Evolutionary conservation across 1,140 invertebrate species (phyloP), one percentile per base, ranked within the genome.

Genomic region (Brachionus plicatilis): DNA sequence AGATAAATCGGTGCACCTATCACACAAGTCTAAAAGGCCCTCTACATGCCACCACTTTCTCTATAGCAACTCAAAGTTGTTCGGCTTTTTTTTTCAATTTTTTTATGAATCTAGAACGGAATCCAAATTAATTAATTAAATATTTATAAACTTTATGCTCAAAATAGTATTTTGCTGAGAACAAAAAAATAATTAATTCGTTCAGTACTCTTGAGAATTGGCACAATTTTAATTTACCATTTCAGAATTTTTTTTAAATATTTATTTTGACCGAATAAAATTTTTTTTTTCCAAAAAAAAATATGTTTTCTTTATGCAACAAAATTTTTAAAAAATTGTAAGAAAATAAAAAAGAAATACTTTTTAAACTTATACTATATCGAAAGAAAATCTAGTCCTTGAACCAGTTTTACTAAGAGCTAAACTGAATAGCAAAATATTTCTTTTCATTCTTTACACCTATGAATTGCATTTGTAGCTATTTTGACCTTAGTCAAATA

Each of bases 101-200:
- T 33, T 68, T 33, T 68, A 68, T 41, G 66, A 68, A 68, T 68
- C 66, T 68, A 68, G 66, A 68, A 68, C 66, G 29, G 66, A 68
- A 68, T 68, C 66, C 9, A 27, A 68, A 68, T 68, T 33, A 68
- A 68, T 68, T 33, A 68, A 68, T 68, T 68, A 68, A 68, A 68
- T 68, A 68, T 68, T 68, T 68, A 68, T 68, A 29, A 29, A 66
- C 20, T 66, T 24, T 66, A 27, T 53, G 47, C 47, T 53, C 17
- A 14, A 53, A 53, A 53, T 37, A 53, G 1, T 53, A n/a, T 53
- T 50, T 14, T 53, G 17, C 47, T 53, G 8, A 24, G 3, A 68
- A 29, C 27, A 33, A 68, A 68, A 33, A 41, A 68, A n/a, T n/a
- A 68, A 68, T 68, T 68, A 33, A 29, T 68, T 68, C 33, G 27